Base-by-base conservation (phyloP, 2,888 invertebrate species). In the Caenorhabditis becei region DNA sequence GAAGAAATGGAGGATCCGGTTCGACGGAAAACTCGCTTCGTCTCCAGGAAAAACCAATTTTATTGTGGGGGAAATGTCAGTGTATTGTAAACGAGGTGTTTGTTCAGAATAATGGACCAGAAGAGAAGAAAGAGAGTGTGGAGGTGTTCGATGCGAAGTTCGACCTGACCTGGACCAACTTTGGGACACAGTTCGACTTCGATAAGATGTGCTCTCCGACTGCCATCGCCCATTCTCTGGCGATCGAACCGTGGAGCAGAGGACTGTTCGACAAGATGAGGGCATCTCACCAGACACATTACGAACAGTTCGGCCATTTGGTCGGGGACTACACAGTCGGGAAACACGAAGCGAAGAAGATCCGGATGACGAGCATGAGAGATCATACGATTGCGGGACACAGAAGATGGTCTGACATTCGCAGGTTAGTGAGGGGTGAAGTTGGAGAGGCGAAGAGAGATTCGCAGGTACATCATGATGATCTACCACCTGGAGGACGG, bases 221-320 rank as follows among this genome's bases (percentile, higher is more conserved):
- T 0, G 92, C 94, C 0, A 92, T 95, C 88, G 94, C 95, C 54
- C 93, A 94, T 82, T 94, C 95, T 1, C 94, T 95, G 44, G 95
- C 95, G 0, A 92, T 93, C 61, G 95, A 95, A 91, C 93, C 93
- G 0, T 96, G 95, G 95, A 94, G 94, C 66, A 92, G 93, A 66
- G 91, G 93, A 65, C 94, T 94, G 91, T 95, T 94, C 89, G 92
- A 94, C 69, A 93, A 92, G 28, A 93, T 94, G 41, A 94, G 94
- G 92, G 93, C 92, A 94, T 95, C 94, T 1, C 95, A 95, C 89
- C 95, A 96, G 89, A 94, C 94, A 0, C 95, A 95, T 89, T 95
- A 96, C 91, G 95, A 96, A 88, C 95, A 96, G 78, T 89, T 89
- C 69, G 89, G 89, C 14, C 71, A 74, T 32, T 61, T 89, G 18